phyloP scores from a whole-genome alignment of 2,888 invertebrate genomes.

The Elaeidobius kamerunicus region DNA sequence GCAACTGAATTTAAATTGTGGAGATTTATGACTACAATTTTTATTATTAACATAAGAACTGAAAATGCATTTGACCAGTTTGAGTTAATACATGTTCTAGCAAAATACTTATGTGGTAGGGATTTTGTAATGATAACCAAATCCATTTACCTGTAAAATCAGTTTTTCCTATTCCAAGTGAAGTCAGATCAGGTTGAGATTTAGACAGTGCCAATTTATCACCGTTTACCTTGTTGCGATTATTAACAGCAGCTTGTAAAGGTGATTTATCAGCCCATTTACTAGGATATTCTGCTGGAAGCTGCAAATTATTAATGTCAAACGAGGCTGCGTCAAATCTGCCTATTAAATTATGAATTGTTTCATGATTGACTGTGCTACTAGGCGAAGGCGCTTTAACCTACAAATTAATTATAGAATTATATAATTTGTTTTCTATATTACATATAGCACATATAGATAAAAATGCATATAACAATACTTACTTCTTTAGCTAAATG shows the following conservation, averaged over 20 bases:
- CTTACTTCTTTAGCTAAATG: conserved; percentile 75
- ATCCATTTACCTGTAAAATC: conserved; percentile 31
- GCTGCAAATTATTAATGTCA: conserved; percentile 42
- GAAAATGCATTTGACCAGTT: too few relatives aligned
- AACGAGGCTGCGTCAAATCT: conserved; percentile 36
- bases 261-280: conserved; percentile 48
- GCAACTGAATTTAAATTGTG: too few relatives aligned
- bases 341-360: conserved; percentile 35
- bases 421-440: too few relatives aligned
- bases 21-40: too few relatives aligned
- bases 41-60: too few relatives aligned
- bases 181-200: conserved; percentile 81
- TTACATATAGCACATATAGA: too few relatives aligned
- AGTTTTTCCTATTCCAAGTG: conserved; percentile 45
- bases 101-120: too few relatives aligned
- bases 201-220: conserved; percentile 66
- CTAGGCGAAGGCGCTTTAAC: conserved; percentile 48
- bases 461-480: too few relatives aligned
- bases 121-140: too few relatives aligned
- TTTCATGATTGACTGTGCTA: conserved; percentile 36
- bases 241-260: conserved; percentile 41
- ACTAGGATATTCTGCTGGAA: conserved; percentile 48
- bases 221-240: conserved; percentile 36
- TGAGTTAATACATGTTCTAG: too few relatives aligned
- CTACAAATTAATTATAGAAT: conserved; percentile 17